These are phyloP conservation scores for Malurus elegans DNA, from an alignment of 2,113 vertebrate genomes.

Conservation along the genomic window DNA sequence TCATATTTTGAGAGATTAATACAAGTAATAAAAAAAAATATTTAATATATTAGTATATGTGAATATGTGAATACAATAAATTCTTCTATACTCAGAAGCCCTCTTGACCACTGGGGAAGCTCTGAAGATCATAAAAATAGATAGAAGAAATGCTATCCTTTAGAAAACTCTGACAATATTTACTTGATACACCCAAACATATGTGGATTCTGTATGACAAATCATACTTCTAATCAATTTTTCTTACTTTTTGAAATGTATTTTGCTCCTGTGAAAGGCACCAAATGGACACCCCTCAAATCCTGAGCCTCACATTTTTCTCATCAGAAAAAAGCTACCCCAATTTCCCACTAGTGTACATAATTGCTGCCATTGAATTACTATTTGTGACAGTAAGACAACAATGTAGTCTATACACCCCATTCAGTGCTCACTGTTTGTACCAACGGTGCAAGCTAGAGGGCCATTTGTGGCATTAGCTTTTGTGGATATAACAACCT, in stretches of 20 bases:
- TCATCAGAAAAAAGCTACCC: background rate
- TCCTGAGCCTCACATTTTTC: background rate
- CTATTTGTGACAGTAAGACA: background rate
- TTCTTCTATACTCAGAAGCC: background rate
- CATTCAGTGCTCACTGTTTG: background rate
- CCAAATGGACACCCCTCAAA: background rate
- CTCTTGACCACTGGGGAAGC: background rate
- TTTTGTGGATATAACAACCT: slow-evolving; percentile 27
- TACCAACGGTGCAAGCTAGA: background rate
- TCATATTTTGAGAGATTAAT: background rate
- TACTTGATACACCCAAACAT: background rate
- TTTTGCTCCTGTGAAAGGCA: background rate
- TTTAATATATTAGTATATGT: background rate
- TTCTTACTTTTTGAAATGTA: background rate
- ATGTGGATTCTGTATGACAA: background rate
- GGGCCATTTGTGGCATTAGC: background rate
- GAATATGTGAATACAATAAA: background rate
- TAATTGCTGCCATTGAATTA: slow-evolving; percentile 4
- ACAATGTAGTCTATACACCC: background rate
- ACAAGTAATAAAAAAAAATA: background rate
- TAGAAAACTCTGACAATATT: background rate
- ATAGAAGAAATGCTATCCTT: background rate
- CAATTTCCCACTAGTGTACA: background rate
- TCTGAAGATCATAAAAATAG: background rate
- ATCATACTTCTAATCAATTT: background rate